Evolutionary conservation across 2,888 invertebrate genomes (phyloP), one percentile per base, ranked within the genome.

Genomic region (Idaea biselata): DNA sequence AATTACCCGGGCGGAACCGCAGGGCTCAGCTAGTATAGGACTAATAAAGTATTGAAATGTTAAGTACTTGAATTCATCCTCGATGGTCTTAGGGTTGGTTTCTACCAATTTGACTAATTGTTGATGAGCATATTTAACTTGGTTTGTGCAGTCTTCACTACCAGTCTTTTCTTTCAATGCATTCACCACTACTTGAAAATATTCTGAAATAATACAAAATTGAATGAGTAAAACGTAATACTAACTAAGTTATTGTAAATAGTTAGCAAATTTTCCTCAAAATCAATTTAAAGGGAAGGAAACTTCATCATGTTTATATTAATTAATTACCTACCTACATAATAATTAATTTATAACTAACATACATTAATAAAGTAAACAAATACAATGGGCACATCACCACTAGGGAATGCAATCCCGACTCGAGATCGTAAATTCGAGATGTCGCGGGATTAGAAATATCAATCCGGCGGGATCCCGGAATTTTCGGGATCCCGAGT

Each of bases 151-250:
- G 0, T 94, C 93, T 16, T 94, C 93, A 44, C 94, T 95, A 68
- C 95, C 93, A 7, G 95, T 94, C 68, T 93, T 91, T 63, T 90
- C 88, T 6, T 74, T 91, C 59, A 99, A 87, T 0, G 98, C 96
- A 63, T 94, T 91, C 57, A 95, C 94, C 0, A 99, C 98, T 0
- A 98, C 97, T 70, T 95, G 93, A 73, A 95, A 96, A 84, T 98
- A 99, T 81, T 97, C 96, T 96, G 79, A 25, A 89, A 68, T 33
- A 33, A 68, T 25, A 25, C 25, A 25, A 25, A 25, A 25, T 25
- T 25, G n/a, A 25, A 25, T 25, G 25, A 25, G 25, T 25, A n/a
- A n/a, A n/a, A n/a, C n/a, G n/a, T n/a, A n/a, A n/a, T n/a, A n/a
- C n/a, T n/a, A n/a, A 69, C 61, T 60, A 7, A 58, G 57, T 25